Evolutionary conservation across 2,888 invertebrate genomes (phyloP).

Genomic region (Clostera curtula): DNA sequence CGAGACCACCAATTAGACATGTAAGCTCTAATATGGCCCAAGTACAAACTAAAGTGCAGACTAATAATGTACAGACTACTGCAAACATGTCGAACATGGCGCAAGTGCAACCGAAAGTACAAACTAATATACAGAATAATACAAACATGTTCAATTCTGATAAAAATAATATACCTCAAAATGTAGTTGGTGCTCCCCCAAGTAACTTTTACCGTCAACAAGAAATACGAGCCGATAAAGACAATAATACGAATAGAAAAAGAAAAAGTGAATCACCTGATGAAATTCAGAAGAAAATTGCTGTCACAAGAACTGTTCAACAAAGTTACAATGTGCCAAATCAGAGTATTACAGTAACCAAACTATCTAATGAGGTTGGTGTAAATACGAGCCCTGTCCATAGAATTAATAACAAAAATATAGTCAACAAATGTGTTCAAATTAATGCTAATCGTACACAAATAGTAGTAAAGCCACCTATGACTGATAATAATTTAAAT

Average conservation of each 20-base stretch:
- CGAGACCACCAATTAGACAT: constrained; percentile 30
- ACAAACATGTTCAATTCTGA: no score
- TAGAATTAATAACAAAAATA: constrained; percentile 20
- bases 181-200: constrained; percentile 7
- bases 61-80: constrained; percentile 9
- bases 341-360: constrained; percentile 24
- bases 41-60: constrained; percentile 3
- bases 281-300: constrained; percentile 37
- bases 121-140: no score
- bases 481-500: constrained; percentile 10
- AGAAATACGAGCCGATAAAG: no score
- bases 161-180: constrained; percentile 9
- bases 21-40: constrained; percentile 7
- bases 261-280: constrained; percentile 60
- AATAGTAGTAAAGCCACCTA: no score
- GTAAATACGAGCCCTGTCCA: constrained; percentile 34
- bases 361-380: constrained; percentile 25
- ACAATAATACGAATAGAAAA: constrained; percentile 32
- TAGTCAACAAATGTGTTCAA: constrained; percentile 13
- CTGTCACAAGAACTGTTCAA: constrained; percentile 11
- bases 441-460: constrained; percentile 9
- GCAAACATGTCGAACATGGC: constrained; percentile 9
- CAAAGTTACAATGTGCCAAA: constrained; percentile 17
- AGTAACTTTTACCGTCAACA: constrained; percentile 10
- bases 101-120: constrained; percentile 9